Percentiles rank a stretch among this genome's conserved stretches.
Evolutionary conservation across 2,797 vertebrate genomes (phyloP).

Genomic region (Fringilla coelebs): DNA sequence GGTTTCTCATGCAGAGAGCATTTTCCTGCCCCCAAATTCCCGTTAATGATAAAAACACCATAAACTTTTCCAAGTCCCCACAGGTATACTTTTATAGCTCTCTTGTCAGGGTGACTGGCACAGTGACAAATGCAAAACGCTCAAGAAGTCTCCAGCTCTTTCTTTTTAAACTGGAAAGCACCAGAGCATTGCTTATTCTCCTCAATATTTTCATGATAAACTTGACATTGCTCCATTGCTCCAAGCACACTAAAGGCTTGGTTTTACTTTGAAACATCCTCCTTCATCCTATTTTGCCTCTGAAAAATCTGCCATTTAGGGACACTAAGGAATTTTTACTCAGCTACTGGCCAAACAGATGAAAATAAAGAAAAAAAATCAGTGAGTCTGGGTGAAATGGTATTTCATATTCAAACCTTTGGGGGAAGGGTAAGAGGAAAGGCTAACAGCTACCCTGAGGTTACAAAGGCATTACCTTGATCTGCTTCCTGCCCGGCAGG

Average conservation of each 20-base stretch:
- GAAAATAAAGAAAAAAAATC: neutral
- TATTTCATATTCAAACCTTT: conserved; percentile 36
- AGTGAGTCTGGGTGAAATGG: neutral
- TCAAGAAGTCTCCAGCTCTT: neutral
- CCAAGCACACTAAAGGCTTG: neutral
- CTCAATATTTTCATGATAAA: neutral
- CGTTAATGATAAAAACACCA: neutral
- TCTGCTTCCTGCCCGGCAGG: conserved; percentile 84
- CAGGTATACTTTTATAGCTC: neutral
- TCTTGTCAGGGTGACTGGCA: neutral
- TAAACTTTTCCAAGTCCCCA: neutral
- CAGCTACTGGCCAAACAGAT: neutral
- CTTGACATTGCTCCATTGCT: neutral
- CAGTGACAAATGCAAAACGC: neutral
- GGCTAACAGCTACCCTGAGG: conserved; percentile 20
- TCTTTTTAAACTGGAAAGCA: neutral
- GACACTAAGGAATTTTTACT: neutral
- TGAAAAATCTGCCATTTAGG: neutral
- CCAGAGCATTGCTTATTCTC: neutral
- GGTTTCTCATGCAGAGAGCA: neutral
- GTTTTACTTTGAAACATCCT: neutral
- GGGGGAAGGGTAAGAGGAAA: neutral
- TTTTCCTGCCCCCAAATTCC: neutral
- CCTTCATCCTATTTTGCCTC: neutral
- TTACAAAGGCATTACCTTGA: conserved; percentile 83